Conservation (phyloP, 1,140 invertebrate species). For the Eulimnadia texana region DNA sequence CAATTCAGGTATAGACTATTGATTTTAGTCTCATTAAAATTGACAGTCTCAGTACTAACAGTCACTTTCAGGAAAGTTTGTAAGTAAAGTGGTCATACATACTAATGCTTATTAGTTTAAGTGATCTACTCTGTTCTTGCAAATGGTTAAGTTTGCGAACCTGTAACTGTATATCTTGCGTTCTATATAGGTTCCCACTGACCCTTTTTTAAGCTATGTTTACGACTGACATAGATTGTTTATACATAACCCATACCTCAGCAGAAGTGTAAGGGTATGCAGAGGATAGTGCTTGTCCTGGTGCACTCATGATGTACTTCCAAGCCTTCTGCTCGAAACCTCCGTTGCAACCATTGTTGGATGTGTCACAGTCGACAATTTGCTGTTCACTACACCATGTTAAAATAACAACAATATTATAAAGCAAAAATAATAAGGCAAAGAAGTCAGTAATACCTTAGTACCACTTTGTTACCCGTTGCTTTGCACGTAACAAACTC, state of each 20-base stretch:
- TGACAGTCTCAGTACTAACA: too few species aligned
- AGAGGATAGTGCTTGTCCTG: constrained; percentile 2
- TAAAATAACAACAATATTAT: too few species aligned
- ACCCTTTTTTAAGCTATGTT: background rate
- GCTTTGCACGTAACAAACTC: constrained; percentile 20
- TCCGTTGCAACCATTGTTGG: constrained; percentile 49
- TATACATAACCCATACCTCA: background rate
- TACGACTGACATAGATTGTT: background rate
- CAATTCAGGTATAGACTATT: too few species aligned
- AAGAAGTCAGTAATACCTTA: background rate
- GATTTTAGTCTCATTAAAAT: too few species aligned
- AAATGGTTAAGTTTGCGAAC: too few species aligned
- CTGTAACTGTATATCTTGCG: too few species aligned
- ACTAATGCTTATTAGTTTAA: too few species aligned
- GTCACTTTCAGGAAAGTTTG: too few species aligned
- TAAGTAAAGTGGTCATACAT: too few species aligned
- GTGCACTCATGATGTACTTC: constrained; percentile 23
- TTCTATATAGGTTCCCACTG: too few species aligned
- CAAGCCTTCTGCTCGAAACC: constrained; percentile 30
- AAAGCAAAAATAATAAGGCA: background rate
- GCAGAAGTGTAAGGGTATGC: constrained; percentile 19
- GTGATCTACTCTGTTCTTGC: too few species aligned
- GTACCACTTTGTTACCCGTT: constrained; percentile 6
- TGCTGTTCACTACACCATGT: constrained; percentile 36
- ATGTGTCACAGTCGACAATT: constrained; percentile 40